Conservation (phyloP, 2,888 invertebrate genomes). For the Pollenia griseotomentosa region DNA sequence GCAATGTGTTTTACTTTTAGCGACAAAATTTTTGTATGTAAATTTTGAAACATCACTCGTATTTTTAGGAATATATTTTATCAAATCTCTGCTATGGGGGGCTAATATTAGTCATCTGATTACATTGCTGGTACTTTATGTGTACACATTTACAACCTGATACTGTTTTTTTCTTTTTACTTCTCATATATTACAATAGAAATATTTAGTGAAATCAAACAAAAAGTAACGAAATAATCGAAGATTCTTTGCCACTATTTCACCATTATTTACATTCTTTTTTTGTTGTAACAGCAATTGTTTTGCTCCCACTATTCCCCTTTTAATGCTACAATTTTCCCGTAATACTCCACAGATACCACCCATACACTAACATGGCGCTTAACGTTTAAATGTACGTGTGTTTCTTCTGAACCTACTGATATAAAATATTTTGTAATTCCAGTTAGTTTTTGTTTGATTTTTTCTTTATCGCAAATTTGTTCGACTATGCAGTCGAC, state of each 20-base stretch:
- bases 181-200: constrained; percentile 19
- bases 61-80: background rate
- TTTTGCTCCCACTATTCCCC: constrained; percentile 23
- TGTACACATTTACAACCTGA: background rate
- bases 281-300: constrained; percentile 26
- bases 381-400: background rate
- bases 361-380: background rate
- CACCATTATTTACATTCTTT: constrained; percentile 27
- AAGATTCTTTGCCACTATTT: constrained; percentile 39
- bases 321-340: constrained; percentile 40
- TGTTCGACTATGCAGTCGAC: constrained; percentile 65
- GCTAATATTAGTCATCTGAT: constrained; percentile 29
- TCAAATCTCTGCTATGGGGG: background rate
- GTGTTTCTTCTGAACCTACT: constrained; percentile 1
- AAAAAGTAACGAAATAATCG: constrained; percentile 50
- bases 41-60: background rate
- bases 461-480: constrained; percentile 67
- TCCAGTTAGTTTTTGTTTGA: constrained; percentile 42
- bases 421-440: constrained; percentile 64
- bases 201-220: constrained; percentile 9
- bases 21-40: too few species aligned
- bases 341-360: constrained; percentile 23
- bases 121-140: constrained; percentile 11
- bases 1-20: too few species aligned
- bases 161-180: background rate